Evolutionary conservation across 2,797 vertebrate genomes (phyloP), one percentile per base, ranked within the genome.

Genomic region (Lepus townsendii): DNA sequence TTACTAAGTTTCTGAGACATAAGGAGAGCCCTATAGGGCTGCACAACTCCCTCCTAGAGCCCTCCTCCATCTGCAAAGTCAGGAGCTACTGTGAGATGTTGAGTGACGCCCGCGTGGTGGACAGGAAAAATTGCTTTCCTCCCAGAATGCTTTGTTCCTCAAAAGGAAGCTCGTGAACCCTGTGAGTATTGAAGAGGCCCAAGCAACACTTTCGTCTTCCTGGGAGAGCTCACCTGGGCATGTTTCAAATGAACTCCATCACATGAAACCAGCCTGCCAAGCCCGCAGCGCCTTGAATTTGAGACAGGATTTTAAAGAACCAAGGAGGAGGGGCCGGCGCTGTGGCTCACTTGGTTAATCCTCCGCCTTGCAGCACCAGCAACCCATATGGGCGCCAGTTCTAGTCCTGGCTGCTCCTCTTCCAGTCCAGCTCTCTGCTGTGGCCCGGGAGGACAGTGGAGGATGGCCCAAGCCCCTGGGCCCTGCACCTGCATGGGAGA

Each of bases 1-100:
- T 86, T 79, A 88, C 26, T 69, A 87, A 69, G 63, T 66, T 75
- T 66, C 72, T 62, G 86, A 95, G 68, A 75, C 63, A 83, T 85
- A 86, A 88, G 62, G 22, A 75, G 17, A 93, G 85, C 50, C 75
- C 72, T 87, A 9, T 54, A 27, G 68, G 93, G 38, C 68, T 65
- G 27, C 60, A 91, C 52, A 62, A 13, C 72, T 78, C 95, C 83
- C 65, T 96, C 80, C 63, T 13, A 17, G 24, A 89, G 60, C 17
- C 17, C 54, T 57, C 32, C 27, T 65, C 35, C 24, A 38, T 54
- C 66, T 86, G 66, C 75, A 80, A 83, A 90, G 68, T 54, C 35
- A 35, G 63, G 54, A 90, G 42, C 9, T 65, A 65, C 32, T 75
- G 68, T 0, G 0, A 90, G 85, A 78, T 62, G 69, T 77, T 1